Conservation (phyloP, 2,888 invertebrate genomes). For the Chromoteleia sp. region DNA sequence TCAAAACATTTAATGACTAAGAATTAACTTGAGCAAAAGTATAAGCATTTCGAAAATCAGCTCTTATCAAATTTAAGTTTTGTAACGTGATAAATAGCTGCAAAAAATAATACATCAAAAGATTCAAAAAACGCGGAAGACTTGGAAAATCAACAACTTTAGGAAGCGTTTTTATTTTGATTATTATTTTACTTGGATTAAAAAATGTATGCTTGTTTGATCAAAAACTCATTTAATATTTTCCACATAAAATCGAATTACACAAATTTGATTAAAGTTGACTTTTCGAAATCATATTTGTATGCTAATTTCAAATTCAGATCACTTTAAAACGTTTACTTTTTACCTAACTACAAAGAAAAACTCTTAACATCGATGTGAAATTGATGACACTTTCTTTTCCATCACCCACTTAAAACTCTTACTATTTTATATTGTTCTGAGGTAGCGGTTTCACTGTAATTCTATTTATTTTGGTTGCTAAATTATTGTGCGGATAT, state of each 20-base stretch:
- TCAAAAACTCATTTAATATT: background rate
- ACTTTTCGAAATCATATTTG: conserved; percentile 31
- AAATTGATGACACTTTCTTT: conserved; percentile 55
- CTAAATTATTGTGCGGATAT: conserved; percentile 81
- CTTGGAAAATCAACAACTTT: background rate
- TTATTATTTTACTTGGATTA: background rate
- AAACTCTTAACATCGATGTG: conserved; percentile 46
- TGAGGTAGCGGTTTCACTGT: conserved; percentile 83
- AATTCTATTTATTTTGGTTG: conserved; percentile 82
- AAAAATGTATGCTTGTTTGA: background rate
- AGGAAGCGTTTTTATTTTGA: background rate
- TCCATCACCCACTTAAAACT: conserved; percentile 75
- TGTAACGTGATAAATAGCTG: background rate
- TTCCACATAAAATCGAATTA: background rate
- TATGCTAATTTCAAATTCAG: conserved; percentile 24
- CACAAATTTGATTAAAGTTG: background rate
- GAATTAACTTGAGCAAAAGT: conserved; percentile 51
- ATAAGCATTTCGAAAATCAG: conserved; percentile 35
- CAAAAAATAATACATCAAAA: background rate
- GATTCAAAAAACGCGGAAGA: conserved; percentile 12
- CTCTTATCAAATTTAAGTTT: background rate
- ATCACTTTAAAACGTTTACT: background rate
- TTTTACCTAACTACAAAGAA: conserved; percentile 29
- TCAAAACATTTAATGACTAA: conserved; percentile 41
- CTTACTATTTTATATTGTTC: conserved; percentile 79